phyloP scores from a whole-genome alignment of 2,888 invertebrate species.

The Agrochola circellaris region DNA sequence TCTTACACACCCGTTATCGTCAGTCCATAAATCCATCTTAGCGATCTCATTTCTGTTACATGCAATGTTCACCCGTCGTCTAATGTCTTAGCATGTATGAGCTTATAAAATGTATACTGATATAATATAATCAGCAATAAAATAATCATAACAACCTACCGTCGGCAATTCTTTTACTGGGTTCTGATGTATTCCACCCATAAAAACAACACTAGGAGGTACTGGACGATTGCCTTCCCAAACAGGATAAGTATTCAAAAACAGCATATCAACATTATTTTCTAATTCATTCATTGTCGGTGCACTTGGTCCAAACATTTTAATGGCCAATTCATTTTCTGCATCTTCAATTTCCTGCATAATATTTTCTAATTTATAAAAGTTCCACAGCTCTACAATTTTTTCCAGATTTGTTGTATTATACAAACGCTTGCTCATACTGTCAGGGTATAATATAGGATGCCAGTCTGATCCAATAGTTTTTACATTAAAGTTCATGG shows the following conservation, averaged over 20 bases:
- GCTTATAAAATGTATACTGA: background rate
- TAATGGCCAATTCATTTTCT: conserved; percentile 58
- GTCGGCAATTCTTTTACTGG: conserved; percentile 29
- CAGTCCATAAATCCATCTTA: background rate
- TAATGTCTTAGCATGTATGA: background rate
- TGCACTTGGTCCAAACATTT: conserved; percentile 68
- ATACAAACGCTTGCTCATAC: conserved; percentile 57
- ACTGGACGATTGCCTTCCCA: conserved; percentile 79
- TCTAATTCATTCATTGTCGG: conserved; percentile 64
- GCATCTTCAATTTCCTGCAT: conserved; percentile 39
- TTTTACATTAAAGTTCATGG: conserved; percentile 51
- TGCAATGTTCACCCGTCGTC: background rate
- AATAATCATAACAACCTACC: conserved; percentile 13
- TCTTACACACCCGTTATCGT: background rate
- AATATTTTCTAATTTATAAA: conserved; percentile 38
- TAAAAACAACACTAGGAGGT: conserved; percentile 62
- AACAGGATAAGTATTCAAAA: conserved; percentile 81
- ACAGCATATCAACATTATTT: conserved; percentile 77
- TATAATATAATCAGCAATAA: background rate
- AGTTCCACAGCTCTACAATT: conserved; percentile 56
- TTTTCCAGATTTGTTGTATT: conserved; percentile 74
- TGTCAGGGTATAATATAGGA: conserved; percentile 69
- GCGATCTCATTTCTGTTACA: background rate
- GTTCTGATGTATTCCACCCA: conserved; percentile 74
- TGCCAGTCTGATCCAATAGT: conserved; percentile 60